Conservation (phyloP, 2,113 vertebrate species). For the Ageneiosus marmoratus region DNA sequence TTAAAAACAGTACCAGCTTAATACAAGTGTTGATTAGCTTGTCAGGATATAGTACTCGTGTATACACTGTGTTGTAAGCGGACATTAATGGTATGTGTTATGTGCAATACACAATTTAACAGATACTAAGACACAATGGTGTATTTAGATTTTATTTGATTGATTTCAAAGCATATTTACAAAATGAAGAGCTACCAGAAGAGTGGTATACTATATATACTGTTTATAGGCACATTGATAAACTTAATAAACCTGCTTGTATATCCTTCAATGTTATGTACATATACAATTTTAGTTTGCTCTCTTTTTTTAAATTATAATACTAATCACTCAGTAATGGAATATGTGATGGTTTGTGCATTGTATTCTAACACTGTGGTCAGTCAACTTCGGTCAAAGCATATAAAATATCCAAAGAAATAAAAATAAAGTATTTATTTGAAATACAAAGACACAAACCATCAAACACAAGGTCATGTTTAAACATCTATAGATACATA, state of each 20-base stretch:
- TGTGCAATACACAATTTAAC: background rate
- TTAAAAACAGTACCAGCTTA: background rate
- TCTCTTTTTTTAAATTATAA: too few relatives aligned
- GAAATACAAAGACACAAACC: background rate
- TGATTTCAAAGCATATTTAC: slow-evolving; percentile 43
- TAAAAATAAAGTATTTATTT: slow-evolving; percentile 6
- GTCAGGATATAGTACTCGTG: background rate
- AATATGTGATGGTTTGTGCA: background rate
- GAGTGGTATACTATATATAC: slow-evolving; percentile 27
- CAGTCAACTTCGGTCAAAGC: background rate
- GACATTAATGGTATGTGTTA: background rate
- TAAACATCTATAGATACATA: background rate
- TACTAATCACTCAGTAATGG: background rate
- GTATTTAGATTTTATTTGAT: slow-evolving; percentile 33
- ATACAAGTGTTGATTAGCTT: background rate
- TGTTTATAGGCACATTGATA: slow-evolving; percentile 52
- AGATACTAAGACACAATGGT: background rate
- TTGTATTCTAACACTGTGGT: background rate
- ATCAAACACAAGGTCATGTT: slow-evolving; percentile 1
- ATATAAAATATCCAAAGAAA: background rate
- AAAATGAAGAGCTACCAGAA: slow-evolving; percentile 39
- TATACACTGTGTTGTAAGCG: background rate
- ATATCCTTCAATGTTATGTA: slow-evolving; percentile 3
- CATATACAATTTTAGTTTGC: background rate
- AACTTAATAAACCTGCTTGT: slow-evolving; percentile 10